Conservation (phyloP, 2,888 invertebrate species). For the Plagodis pulveraria region DNA sequence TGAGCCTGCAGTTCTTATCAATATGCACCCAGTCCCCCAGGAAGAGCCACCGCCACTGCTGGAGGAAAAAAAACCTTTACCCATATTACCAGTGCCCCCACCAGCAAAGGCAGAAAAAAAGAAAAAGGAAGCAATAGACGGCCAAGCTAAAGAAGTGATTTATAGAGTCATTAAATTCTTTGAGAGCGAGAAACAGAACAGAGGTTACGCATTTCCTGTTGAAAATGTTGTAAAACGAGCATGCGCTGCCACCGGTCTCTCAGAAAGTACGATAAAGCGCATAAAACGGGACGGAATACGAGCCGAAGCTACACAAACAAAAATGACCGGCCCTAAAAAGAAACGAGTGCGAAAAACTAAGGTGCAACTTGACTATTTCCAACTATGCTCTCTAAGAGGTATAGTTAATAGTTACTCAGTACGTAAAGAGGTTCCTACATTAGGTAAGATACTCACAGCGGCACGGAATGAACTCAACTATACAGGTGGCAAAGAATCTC, state of each 20-base stretch:
- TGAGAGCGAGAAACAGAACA: conserved; percentile 78
- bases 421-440: conserved; percentile 74
- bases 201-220: conserved; percentile 76
- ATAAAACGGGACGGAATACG: conserved; percentile 75
- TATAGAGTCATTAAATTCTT: conserved; percentile 79
- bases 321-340: conserved; percentile 77
- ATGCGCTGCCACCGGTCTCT: conserved; percentile 75
- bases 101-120: conserved; percentile 64
- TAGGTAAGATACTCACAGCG: conserved; percentile 74
- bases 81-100: background rate
- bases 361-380: conserved; percentile 76
- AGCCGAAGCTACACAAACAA: conserved; percentile 75
- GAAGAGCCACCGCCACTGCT: conserved; percentile 38
- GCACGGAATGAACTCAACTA: conserved; percentile 75
- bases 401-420: conserved; percentile 74
- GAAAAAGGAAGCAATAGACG: conserved; percentile 78
- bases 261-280: conserved; percentile 76
- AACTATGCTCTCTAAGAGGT: conserved; percentile 70
- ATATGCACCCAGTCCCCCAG: conserved; percentile 42
- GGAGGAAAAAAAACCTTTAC: conserved; percentile 44
- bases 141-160: conserved; percentile 76
- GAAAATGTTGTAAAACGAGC: conserved; percentile 78
- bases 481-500: conserved; percentile 73
- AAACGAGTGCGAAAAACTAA: conserved; percentile 76
- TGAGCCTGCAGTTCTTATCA: conserved; percentile 40